phyloP scores from a whole-genome alignment of 2,888 invertebrate genomes.

The Hipparchia sbordonii region DNA sequence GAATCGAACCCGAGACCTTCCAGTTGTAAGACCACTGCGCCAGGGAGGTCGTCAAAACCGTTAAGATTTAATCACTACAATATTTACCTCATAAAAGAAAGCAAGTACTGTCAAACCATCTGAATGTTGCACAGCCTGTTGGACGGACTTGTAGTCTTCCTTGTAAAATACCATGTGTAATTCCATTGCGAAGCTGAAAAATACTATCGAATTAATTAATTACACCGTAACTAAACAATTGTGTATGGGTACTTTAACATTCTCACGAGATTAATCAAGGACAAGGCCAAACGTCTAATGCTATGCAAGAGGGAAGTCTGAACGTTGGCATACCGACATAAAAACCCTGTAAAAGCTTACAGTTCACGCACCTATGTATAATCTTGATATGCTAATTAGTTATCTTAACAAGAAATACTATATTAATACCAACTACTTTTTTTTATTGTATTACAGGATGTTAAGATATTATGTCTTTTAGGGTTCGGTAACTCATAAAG shows the following conservation, averaged over 20 bases:
- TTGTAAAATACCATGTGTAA: slow-evolving; percentile 91
- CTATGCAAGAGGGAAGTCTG: slow-evolving; percentile 2
- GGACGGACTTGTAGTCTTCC: slow-evolving; percentile 83
- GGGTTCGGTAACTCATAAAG: too few relatives aligned
- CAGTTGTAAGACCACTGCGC: too few relatives aligned
- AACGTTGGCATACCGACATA: neutral
- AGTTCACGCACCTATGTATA: too few relatives aligned
- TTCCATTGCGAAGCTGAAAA: slow-evolving; percentile 87
- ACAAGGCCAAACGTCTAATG: slow-evolving; percentile 1
- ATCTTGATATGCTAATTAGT: neutral
- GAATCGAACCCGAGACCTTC: too few relatives aligned
- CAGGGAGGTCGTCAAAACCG: too few relatives aligned
- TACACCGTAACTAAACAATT: neutral
- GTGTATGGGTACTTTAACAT: neutral
- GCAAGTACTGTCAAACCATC: slow-evolving; percentile 92
- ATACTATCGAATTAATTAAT: slow-evolving; percentile 6
- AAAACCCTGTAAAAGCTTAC: neutral
- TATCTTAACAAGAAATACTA: neutral
- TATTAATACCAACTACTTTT: too few relatives aligned
- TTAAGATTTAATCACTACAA: too few relatives aligned
- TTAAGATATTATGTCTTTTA: too few relatives aligned
- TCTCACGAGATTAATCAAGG: neutral
- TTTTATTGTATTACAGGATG: too few relatives aligned
- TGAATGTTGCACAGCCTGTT: slow-evolving; percentile 84
- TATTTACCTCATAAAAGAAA: slow-evolving; percentile 88